Evolutionary conservation across 2,113 vertebrate species (phyloP).

Genomic region (Mustela nigripes): DNA sequence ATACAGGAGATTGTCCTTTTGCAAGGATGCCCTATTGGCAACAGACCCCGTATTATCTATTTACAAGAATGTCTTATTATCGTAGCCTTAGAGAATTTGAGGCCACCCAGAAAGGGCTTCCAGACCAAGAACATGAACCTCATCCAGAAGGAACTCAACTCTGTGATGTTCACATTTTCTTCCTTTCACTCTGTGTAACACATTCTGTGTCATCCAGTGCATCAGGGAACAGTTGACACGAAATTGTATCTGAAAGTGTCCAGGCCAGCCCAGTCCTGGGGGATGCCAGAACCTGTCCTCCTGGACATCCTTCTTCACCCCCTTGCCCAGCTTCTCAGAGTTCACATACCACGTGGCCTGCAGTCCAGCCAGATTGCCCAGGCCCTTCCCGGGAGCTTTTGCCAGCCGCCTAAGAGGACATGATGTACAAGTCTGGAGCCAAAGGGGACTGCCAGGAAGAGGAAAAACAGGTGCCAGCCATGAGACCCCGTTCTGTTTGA

Average conservation of each 20-base stretch:
- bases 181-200: not conserved
- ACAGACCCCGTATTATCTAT: not conserved
- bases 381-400: not conserved
- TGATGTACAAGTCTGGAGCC: not conserved
- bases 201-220: not conserved
- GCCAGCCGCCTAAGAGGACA: not conserved
- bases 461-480: not conserved
- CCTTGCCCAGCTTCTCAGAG: not conserved
- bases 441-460: not conserved
- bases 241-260: not conserved
- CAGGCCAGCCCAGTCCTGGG: not conserved
- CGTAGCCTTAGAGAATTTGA: not conserved
- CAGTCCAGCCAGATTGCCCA: not conserved
- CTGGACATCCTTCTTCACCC: accelerated
- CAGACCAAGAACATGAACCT: not conserved
- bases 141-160: not conserved
- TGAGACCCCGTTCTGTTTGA: not conserved
- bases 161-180: not conserved
- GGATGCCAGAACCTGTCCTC: accelerated
- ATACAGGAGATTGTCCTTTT: not conserved
- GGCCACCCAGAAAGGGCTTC: not conserved
- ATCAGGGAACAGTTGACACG: not conserved
- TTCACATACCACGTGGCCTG: accelerated
- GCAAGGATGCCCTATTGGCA: not conserved
- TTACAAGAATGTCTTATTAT: not conserved